Base-by-base conservation (phyloP, 1,140 invertebrate genomes). In the Lasioglossum baleicum region DNA sequence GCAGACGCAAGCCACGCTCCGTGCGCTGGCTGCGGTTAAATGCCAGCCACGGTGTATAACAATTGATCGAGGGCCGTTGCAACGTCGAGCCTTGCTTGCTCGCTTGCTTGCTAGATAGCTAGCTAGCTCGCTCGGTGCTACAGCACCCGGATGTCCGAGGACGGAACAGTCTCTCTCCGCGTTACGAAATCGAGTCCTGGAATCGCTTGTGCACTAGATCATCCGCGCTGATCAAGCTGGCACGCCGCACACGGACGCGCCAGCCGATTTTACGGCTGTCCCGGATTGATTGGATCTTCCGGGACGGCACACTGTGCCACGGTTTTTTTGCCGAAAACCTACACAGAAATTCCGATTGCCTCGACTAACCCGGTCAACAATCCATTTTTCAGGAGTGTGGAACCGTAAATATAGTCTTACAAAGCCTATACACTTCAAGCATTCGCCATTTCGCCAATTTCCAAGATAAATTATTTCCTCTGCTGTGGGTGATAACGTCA, bases 131-230 rank as follows among this genome's bases (percentile, higher is more conserved):
- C 74, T 72, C 66, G 58, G n/a, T 75, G 51, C 31, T 31, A 20
- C 40, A 63, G 31, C 81, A 80, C 76, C 84, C 83, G 84, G 84
- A 86, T 86, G 81, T 85, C 84, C 83, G 84, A 85, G 64, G 68
- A 63, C 68, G 48, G 48, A 73, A 69, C 77, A 48, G 48, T 60
- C 68, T 64, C 31, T 65, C 35, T 60, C 63, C 40, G 66, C 66
- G 56, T 79, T 79, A 61, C 76, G 76, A 79, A 73, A 79, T 42
- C 61, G 69, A 58, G 70, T 26, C 68, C 58, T 73, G 76, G 51
- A 58, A 79, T 79, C 73, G 71, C 26, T 63, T 44, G 42, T 26
- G 56, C 35, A 35, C 48, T 69, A 81, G 58, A 76, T 76, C 66
- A 56, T 65, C 70, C 75, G 44, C 20, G 22, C 10, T 48, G 61